Conservation (phyloP, 2,113 vertebrate species). For the Seriola rivoliana region DNA sequence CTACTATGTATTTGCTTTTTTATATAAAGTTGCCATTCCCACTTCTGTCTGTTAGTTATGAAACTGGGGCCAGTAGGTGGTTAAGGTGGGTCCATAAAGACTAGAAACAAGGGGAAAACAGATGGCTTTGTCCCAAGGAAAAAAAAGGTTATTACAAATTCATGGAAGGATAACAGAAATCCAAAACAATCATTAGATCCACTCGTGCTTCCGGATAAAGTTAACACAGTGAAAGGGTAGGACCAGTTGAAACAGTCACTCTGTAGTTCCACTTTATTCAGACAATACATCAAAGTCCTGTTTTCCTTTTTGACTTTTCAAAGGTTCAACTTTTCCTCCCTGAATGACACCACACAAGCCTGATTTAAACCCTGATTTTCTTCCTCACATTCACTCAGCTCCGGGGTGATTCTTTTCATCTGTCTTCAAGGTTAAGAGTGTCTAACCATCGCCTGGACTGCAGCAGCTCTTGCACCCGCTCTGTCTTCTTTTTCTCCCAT, state of each 20-base stretch:
- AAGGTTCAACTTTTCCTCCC: slow-evolving; percentile 36
- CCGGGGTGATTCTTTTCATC: slow-evolving; percentile 59
- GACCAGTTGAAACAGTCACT: slow-evolving; percentile 21
- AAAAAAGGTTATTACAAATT: background rate
- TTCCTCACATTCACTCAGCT: slow-evolving; percentile 37
- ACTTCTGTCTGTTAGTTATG: background rate
- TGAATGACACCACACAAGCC: slow-evolving; percentile 34
- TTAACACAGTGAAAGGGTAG: slow-evolving; percentile 8
- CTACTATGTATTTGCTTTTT: background rate
- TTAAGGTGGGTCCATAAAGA: background rate
- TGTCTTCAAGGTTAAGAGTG: slow-evolving; percentile 54
- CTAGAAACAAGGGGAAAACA: background rate
- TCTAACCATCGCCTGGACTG: slow-evolving; percentile 39
- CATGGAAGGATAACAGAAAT: slow-evolving; percentile 12
- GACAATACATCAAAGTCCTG: slow-evolving; percentile 27
- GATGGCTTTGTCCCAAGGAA: background rate
- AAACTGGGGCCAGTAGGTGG: background rate
- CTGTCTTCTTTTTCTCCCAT: slow-evolving; percentile 21
- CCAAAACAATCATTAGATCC: slow-evolving; percentile 22
- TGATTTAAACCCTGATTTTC: slow-evolving; percentile 51
- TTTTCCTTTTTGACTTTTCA: slow-evolving; percentile 47
- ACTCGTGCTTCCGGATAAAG: background rate
- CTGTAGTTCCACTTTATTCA: slow-evolving; percentile 22
- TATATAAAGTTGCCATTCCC: background rate
- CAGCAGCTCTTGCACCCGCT: background rate